These are phyloP conservation scores for Cinara cedri DNA, from an alignment of 2,888 invertebrate species.

Conservation along the genomic window DNA sequence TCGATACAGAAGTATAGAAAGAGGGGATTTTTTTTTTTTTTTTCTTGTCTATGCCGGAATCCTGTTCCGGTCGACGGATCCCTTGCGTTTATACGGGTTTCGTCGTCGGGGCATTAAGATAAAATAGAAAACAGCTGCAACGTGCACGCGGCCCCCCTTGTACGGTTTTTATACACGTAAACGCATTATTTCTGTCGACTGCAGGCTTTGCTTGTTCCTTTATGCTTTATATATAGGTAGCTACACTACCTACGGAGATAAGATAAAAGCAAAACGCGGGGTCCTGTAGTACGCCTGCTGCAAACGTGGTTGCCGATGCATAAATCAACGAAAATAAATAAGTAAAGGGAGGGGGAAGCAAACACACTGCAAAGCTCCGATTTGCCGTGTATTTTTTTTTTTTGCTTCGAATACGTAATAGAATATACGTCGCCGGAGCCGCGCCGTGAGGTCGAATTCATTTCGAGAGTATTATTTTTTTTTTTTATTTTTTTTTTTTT, in stretches of 20 bases:
- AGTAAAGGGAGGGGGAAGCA: too few relatives aligned
- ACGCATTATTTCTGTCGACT: neutral
- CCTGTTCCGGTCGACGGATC: slow-evolving; percentile 52
- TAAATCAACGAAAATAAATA: slow-evolving; percentile 3
- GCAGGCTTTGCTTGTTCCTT: slow-evolving; percentile 48
- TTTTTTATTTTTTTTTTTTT: too few relatives aligned
- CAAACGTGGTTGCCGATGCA: neutral
- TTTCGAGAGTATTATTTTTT: neutral
- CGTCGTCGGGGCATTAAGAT: slow-evolving; percentile 44
- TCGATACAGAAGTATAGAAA: neutral
- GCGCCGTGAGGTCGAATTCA: too few relatives aligned
- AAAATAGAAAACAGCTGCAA: slow-evolving; percentile 52
- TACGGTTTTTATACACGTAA: slow-evolving; percentile 45
- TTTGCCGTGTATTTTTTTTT: too few relatives aligned
- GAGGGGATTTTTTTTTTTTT: neutral
- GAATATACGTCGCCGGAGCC: too few relatives aligned
- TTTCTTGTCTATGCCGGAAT: slow-evolving; percentile 13
- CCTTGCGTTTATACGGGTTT: slow-evolving; percentile 42
- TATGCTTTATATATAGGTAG: too few relatives aligned
- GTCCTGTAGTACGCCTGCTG: slow-evolving; percentile 31
- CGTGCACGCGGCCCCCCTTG: slow-evolving; percentile 32
- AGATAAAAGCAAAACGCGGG: slow-evolving; percentile 28
- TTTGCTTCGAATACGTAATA: too few relatives aligned
- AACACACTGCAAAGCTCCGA: too few relatives aligned
- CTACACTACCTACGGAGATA: slow-evolving; percentile 2